Percentiles rank a stretch among this genome's conserved stretches.
phyloP scores from a whole-genome alignment of 1,140 invertebrate species.

The Caenorhabditis inopinata region DNA sequence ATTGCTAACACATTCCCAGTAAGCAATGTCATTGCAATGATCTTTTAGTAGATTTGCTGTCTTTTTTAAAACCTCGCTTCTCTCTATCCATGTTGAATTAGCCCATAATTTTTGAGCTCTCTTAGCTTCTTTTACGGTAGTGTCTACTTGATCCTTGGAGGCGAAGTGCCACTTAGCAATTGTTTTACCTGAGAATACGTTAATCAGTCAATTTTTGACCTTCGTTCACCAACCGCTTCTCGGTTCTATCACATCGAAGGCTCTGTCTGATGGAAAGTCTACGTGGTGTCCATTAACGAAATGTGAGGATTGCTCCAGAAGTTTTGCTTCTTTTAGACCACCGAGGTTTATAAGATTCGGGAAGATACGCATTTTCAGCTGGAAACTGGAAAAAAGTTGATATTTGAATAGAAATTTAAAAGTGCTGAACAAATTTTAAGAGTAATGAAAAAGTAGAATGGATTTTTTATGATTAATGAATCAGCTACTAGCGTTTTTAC shows the following conservation, averaged over 20 bases:
- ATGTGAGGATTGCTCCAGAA: slow-evolving; percentile 11
- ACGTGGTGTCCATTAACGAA: slow-evolving; percentile 30
- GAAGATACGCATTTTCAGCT: slow-evolving; percentile 17
- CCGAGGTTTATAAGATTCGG: slow-evolving; percentile 16
- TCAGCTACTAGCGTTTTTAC: too few relatives aligned
- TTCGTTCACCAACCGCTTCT: slow-evolving; percentile 20
- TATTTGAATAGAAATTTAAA: too few relatives aligned
- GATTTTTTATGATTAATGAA: too few relatives aligned
- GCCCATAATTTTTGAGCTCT: slow-evolving; percentile 54
- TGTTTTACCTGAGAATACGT: slow-evolving; percentile 37
- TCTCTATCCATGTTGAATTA: slow-evolving; percentile 18
- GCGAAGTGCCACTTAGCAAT: slow-evolving; percentile 42
- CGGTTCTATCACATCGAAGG: slow-evolving; percentile 33
- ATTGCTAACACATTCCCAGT: slow-evolving; percentile 63
- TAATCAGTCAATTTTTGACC: neutral
- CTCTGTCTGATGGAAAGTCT: neutral
- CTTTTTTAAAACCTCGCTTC: slow-evolving; percentile 45
- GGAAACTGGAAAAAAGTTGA: neutral
- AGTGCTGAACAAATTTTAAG: too few relatives aligned
- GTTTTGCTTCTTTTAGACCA: neutral
- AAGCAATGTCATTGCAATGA: slow-evolving; percentile 53
- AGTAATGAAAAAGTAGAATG: too few relatives aligned
- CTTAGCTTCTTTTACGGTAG: slow-evolving; percentile 42
- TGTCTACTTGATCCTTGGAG: slow-evolving; percentile 35
- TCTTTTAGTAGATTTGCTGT: slow-evolving; percentile 52